phyloP scores from a whole-genome alignment of 2,113 vertebrate genomes.

The Ceuthmochares aereus region DNA sequence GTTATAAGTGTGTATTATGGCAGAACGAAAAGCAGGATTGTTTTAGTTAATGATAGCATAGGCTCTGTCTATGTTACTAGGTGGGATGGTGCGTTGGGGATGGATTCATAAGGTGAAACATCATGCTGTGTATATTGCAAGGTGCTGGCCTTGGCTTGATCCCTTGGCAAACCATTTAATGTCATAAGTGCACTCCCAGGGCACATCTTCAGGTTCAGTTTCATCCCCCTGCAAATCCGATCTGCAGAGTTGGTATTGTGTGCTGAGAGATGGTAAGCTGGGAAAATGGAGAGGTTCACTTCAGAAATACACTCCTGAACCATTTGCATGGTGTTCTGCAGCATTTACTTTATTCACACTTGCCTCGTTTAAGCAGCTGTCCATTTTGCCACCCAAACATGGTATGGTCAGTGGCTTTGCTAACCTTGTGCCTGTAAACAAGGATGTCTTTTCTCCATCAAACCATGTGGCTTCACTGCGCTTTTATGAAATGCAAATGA shows the following conservation, averaged over 20 bases:
- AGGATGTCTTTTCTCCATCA: background rate
- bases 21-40: background rate
- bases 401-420: background rate
- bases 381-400: background rate
- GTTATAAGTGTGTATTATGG: background rate
- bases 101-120: background rate
- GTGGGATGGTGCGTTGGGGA: background rate
- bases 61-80: background rate
- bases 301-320: background rate
- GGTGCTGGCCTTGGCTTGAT: background rate
- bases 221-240: fast-evolving
- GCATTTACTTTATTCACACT: background rate
- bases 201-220: fast-evolving
- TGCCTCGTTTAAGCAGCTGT: background rate
- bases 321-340: background rate
- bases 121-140: background rate
- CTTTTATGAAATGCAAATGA: background rate
- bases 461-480: background rate
- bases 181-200: background rate
- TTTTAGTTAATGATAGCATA: background rate
- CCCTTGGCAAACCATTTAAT: background rate
- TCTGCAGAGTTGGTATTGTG: background rate
- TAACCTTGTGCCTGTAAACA: background rate
- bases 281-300: background rate
- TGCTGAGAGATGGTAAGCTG: background rate